phyloP scores from a whole-genome alignment of 1,140 invertebrate species.

The Riptortus pedestris region DNA sequence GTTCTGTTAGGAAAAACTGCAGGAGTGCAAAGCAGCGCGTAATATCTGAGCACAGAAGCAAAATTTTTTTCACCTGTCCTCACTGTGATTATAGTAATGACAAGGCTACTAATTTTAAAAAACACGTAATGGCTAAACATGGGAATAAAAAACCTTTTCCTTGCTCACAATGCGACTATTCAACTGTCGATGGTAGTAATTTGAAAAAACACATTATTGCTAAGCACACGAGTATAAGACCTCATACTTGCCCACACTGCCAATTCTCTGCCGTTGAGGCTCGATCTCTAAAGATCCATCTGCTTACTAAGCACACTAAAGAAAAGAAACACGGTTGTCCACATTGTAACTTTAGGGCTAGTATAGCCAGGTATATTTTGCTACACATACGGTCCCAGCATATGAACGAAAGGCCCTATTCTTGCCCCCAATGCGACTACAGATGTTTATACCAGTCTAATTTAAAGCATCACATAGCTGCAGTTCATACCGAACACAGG shows the following conservation, averaged over 20 bases:
- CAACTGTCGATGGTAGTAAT: no score
- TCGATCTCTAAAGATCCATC: background rate
- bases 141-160: no score
- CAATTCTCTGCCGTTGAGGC: background rate
- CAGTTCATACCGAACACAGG: background rate
- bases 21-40: no score
- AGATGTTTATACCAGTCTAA: background rate
- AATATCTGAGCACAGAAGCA: no score
- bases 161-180: no score
- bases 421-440: background rate
- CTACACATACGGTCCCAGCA: background rate
- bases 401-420: background rate
- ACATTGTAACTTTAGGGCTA: background rate
- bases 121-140: no score
- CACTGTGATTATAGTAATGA: no score
- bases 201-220: no score
- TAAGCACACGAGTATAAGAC: background rate
- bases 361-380: background rate
- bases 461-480: background rate
- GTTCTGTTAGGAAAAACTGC: no score
- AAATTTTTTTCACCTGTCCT: no score
- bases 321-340: background rate
- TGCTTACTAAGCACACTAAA: background rate
- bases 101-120: no score
- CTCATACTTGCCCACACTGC: constrained; percentile 1